phyloP scores from a whole-genome alignment of 2,797 vertebrate species.

The Onychomys arenicola region DNA sequence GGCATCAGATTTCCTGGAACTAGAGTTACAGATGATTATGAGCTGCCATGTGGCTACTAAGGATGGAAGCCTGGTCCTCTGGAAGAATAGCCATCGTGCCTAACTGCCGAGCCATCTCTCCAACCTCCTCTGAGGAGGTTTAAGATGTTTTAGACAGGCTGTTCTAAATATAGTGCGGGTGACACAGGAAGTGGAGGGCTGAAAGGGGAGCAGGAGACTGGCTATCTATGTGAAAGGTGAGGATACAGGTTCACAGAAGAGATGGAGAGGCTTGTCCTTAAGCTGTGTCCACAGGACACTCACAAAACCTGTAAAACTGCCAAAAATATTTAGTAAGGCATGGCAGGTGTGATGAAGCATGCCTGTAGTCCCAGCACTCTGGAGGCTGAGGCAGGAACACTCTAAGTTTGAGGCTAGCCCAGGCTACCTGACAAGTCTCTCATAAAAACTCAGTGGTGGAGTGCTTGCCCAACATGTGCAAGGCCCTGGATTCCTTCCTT shows the following conservation, averaged over 20 bases:
- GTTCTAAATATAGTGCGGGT: neutral
- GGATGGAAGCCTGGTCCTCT: neutral
- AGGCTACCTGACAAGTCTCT: neutral
- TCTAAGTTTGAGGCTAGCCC: neutral
- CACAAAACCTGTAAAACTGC: conserved; percentile 8
- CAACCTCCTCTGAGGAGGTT: neutral
- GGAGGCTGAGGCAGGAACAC: neutral
- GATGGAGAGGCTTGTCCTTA: neutral
- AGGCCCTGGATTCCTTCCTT: neutral
- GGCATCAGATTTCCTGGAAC: neutral
- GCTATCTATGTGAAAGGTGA: no score
- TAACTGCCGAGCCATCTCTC: neutral
- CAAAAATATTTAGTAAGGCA: no score
- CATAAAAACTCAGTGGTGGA: neutral
- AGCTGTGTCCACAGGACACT: neutral
- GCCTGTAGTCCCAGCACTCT: neutral
- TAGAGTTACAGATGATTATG: neutral
- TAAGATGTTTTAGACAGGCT: neutral
- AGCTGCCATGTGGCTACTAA: neutral
- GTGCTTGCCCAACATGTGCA: no score
- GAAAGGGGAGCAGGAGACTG: neutral
- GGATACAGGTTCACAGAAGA: neutral
- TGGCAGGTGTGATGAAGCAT: neutral
- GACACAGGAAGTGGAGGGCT: neutral
- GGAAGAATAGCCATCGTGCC: no score